A percentile compares a stretch with the other conserved stretches of the same genome.
phyloP scores from a whole-genome alignment of 2,113 vertebrate genomes.

The Malurus melanocephalus region DNA sequence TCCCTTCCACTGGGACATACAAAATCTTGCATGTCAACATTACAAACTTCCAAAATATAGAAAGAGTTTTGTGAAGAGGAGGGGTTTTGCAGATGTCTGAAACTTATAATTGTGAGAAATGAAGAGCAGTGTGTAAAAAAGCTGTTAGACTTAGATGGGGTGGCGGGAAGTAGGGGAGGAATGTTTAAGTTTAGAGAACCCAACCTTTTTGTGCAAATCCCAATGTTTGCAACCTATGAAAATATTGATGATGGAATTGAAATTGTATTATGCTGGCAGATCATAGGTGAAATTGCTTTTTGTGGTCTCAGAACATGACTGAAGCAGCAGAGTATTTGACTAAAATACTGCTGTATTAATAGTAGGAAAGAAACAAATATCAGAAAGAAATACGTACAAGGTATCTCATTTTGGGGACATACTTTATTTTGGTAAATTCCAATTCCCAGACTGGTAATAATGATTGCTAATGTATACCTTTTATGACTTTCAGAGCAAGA shows the following conservation, averaged over 20 bases:
- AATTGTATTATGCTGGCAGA: background rate
- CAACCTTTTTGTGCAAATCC: background rate
- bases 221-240: slow-evolving; percentile 28
- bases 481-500: slow-evolving; percentile 56
- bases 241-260: slow-evolving; percentile 29
- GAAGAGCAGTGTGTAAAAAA: background rate
- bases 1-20: background rate
- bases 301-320: background rate
- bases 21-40: background rate
- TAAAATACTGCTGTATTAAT: background rate
- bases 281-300: slow-evolving; percentile 24
- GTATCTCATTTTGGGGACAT: background rate
- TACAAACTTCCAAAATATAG: background rate
- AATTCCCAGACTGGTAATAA: background rate
- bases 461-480: background rate
- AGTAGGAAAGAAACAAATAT: background rate
- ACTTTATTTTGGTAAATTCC: slow-evolving; percentile 5
- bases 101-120: background rate
- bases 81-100: background rate
- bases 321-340: slow-evolving; percentile 8
- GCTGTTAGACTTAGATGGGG: background rate
- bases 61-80: background rate
- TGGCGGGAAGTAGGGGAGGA: background rate
- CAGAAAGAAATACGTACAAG: background rate
- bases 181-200: slow-evolving; percentile 7